phyloP scores from a whole-genome alignment of 2,113 vertebrate species.

The Carassius gibelio region DNA sequence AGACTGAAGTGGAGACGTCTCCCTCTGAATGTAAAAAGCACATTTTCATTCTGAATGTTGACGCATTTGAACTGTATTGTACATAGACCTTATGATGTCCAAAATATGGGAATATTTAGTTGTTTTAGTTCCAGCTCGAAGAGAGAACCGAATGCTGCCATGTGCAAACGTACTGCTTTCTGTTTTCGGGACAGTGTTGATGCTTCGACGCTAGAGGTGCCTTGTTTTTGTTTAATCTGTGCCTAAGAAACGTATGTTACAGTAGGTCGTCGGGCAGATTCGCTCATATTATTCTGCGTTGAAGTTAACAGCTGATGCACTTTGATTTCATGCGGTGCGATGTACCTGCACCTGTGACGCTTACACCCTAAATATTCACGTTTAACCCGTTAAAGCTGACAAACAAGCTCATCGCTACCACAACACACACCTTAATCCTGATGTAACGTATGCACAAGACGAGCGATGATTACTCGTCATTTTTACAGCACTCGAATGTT shows the following conservation, averaged over 20 bases:
- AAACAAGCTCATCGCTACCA: slow-evolving; percentile 16
- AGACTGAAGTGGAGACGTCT: slow-evolving; percentile 49
- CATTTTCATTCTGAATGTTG: slow-evolving; percentile 74
- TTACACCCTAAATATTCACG: slow-evolving; percentile 56
- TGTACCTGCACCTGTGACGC: slow-evolving; percentile 60
- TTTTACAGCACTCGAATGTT: slow-evolving; percentile 64
- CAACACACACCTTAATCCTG: slow-evolving; percentile 31
- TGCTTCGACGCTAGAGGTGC: slow-evolving; percentile 79
- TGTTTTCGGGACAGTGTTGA: slow-evolving; percentile 71
- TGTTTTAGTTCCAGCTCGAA: slow-evolving; percentile 25
- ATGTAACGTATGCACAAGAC: slow-evolving; percentile 42
- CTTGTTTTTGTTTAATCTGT: slow-evolving; percentile 79
- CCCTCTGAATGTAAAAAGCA: slow-evolving; percentile 72
- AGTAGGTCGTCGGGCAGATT: slow-evolving; percentile 27
- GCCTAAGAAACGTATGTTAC: slow-evolving; percentile 74
- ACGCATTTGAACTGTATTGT: slow-evolving; percentile 61
- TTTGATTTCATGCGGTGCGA: slow-evolving; percentile 65
- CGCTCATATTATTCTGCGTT: slow-evolving; percentile 59
- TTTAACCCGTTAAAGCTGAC: slow-evolving; percentile 57
- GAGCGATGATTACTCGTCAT: slow-evolving; percentile 37
- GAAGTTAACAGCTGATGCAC: slow-evolving; percentile 68
- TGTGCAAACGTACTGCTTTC: slow-evolving; percentile 71
- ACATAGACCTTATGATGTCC: slow-evolving; percentile 60
- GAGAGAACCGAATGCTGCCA: slow-evolving; percentile 69
- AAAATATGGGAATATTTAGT: slow-evolving; percentile 57